Evolutionary conservation across 2,797 vertebrate species (phyloP), one percentile per base, ranked within the genome.

Genomic region (Brachymystax lenok): DNA sequence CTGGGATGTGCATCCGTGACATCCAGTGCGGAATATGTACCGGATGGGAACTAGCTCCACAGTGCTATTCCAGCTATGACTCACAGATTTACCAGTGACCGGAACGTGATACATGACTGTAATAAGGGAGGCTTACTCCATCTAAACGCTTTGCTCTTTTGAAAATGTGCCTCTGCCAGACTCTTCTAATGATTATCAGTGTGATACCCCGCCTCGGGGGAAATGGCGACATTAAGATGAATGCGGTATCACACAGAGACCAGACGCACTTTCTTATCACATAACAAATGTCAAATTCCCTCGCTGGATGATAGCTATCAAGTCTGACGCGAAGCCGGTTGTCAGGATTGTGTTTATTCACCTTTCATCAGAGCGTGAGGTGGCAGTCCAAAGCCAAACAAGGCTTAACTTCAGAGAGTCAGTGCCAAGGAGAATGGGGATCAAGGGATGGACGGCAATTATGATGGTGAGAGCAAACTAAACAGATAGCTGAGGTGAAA

Each of bases 291-390:
- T 30, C 28, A 30, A 14, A 30, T 67, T 67, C 64, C 27, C 27
- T 67, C 64, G 12, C 3, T 61, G 28, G 61, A 28, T 64, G 61
- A 64, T 64, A 28, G 27, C 27, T 67, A 30, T 27, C 27, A 67
- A 13, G 10, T 27, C 14, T 16, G n/a, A 21, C n/a, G 56, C 56
- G 21, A 46, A 67, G 64, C 13, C 27, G 14, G 64, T 67, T 61
- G 64, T 16, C 64, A 67, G 64, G 27, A 28, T 30, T 67, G 64
- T 67, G 28, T 67, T 67, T 4, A 33, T 33, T 67, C 64, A 67
- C 64, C 56, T 30, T 16, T 67, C 24, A 10, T 67, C 64, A 67
- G 28, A 67, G 28, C 64, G 5, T 67, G 27, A 28, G 13, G 27
- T 66, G 12, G 7, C 63, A 27, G 12, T 28, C 21, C 10, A 4